Percentiles rank a stretch among this genome's conserved stretches.
These are phyloP conservation scores for Okamejei kenojei DNA, from an alignment of 2,797 vertebrate genomes.

Conservation along the genomic window DNA sequence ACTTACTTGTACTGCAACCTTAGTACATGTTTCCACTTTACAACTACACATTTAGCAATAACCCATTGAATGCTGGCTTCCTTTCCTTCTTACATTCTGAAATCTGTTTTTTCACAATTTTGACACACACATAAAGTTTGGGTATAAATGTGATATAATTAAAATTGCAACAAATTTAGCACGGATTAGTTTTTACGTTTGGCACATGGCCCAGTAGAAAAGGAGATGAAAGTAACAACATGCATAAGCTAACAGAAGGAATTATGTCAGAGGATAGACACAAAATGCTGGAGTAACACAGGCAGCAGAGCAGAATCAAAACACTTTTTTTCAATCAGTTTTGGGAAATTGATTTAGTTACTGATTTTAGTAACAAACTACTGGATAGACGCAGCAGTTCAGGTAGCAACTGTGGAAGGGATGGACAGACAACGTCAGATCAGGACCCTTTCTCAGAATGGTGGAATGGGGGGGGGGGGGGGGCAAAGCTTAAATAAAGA, in stretches of 20 bases:
- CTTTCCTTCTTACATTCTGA: background rate
- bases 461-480: no score
- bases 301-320: background rate
- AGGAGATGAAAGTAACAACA: background rate
- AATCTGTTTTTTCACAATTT: background rate
- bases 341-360: background rate
- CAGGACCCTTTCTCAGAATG: no score
- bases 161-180: background rate
- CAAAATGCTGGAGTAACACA: no score
- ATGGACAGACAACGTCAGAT: no score
- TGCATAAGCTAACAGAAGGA: background rate
- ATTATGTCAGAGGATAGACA: background rate
- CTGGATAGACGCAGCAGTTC: background rate
- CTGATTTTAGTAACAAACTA: background rate
- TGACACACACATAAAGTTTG: background rate
- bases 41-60: background rate
- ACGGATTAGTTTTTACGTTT: no score
- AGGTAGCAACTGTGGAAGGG: no score
- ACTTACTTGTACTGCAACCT: constrained; percentile 20
- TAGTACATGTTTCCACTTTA: constrained; percentile 6
- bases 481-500: no score
- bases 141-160: background rate
- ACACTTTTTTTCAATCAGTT: background rate
- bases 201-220: background rate
- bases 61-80: background rate